Conservation (phyloP, 2,888 invertebrate species). For the Uropetala carovei region DNA sequence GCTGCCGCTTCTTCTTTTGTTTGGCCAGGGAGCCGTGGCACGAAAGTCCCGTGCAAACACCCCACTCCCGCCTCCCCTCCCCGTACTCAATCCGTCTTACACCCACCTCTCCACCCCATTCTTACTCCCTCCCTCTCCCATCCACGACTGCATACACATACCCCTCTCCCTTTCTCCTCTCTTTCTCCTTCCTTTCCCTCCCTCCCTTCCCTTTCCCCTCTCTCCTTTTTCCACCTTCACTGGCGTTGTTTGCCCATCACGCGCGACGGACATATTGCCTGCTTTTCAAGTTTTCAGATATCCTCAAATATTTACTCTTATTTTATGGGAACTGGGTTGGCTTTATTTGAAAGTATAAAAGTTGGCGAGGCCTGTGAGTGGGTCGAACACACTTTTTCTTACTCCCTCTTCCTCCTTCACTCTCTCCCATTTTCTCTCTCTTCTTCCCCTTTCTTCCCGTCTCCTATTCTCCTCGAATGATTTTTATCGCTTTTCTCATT, state of each 20-base stretch:
- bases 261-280: slow-evolving; percentile 66
- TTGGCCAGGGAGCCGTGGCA: slow-evolving; percentile 66
- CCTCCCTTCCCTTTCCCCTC: neutral
- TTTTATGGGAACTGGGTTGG: slow-evolving; percentile 67
- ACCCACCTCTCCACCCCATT: neutral
- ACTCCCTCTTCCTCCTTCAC: neutral
- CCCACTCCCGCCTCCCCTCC: neutral
- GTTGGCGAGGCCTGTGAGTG: slow-evolving; percentile 58
- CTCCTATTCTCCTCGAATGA: neutral
- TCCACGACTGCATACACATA: neutral
- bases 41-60: slow-evolving; percentile 66
- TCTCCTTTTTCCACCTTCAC: slow-evolving; percentile 11
- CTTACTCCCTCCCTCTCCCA: neutral
- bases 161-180: slow-evolving; percentile 22
- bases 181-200: neutral
- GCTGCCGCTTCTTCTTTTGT: slow-evolving; percentile 65
- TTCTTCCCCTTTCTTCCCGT: neutral
- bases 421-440: neutral
- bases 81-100: neutral
- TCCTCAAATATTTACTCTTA: slow-evolving; percentile 69
- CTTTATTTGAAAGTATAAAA: slow-evolving; percentile 67
- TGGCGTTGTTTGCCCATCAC: slow-evolving; percentile 66
- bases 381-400: slow-evolving; percentile 37
- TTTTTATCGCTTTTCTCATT: neutral
- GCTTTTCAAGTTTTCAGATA: slow-evolving; percentile 68